Base-by-base conservation (phyloP, 2,888 invertebrate genomes). In the Zaprionus lineosus region DNA sequence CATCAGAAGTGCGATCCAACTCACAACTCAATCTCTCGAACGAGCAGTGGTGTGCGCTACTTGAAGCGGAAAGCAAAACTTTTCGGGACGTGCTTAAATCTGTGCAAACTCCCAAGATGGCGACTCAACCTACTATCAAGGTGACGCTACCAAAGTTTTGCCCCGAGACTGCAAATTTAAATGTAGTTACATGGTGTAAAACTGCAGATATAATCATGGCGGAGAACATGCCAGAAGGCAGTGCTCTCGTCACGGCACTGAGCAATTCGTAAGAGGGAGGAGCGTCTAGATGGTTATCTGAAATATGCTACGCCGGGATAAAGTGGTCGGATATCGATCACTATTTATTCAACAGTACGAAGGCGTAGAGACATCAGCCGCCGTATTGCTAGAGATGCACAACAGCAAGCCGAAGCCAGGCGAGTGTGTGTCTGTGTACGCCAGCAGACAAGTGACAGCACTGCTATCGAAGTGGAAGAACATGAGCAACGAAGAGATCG, bases 1-100 rank as follows among this genome's bases (percentile, higher is more conserved):
- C 50, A 41, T 57, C 57, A 57, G 57, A 57, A 50, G 57, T 57
- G 50, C 37, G 50, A 57, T 57, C 39, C 15, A 8, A 19, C 29
- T 31, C 46, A 26, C 12, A 18, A 33, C 48, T 41, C 18, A 18
- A n/a, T n/a, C 9, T 34, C 19, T 36, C 28, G 14, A 36, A 36
- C 3, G 12, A 56, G 2, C 29, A 12, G 21, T 47, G 9, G 33
- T 15, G 44, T 11, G 18, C 47, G 1, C 18, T 56, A 29, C 19
- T 56, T 15, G 41, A 56, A 14, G 7, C 28, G 12, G 16, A 43
- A 18, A 43, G 33, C 11, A 19, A 7, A 34, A 7, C 15, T 34
- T 34, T 34, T 34, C 7, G 1, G 16, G 16, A 34, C 15, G 15
- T 34, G 5, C 1, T 14, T 2, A 8, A 34, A 16, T 16, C 16